Conservation (phyloP, 2,113 vertebrate genomes). For the Paramormyrops kingsleyae region DNA sequence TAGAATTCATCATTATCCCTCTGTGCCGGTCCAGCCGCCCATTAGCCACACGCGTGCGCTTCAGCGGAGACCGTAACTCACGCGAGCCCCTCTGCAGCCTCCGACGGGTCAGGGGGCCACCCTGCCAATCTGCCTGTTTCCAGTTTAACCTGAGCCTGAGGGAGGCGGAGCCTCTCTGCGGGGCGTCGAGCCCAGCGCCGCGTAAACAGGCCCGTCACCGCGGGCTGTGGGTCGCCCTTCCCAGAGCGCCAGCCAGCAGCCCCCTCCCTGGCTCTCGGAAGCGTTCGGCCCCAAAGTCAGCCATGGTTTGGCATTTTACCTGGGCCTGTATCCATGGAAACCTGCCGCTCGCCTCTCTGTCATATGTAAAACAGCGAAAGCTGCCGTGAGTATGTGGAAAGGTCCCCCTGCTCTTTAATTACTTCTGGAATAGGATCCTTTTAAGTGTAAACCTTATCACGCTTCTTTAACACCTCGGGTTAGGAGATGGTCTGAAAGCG, state of each 20-base stretch:
- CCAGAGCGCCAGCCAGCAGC: not conserved
- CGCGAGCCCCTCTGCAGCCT: not conserved
- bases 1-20: not conserved
- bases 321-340: constrained; percentile 29
- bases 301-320: constrained; percentile 11
- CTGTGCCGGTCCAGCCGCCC: not conserved
- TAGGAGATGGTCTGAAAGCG: not conserved
- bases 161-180: not conserved
- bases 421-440: not conserved
- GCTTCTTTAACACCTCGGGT: not conserved
- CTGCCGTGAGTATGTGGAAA: not conserved
- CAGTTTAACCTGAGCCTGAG: not conserved
- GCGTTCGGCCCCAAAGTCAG: not conserved
- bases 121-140: not conserved
- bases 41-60: not conserved
- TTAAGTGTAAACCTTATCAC: not conserved
- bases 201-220: not conserved
- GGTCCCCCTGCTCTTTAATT: not conserved
- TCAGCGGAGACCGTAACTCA: constrained; percentile 19
- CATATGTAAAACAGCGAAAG: not conserved
- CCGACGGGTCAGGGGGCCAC: not conserved
- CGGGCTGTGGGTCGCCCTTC: not conserved
- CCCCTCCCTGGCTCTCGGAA: not conserved
- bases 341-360: constrained; percentile 3
- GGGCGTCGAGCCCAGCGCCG: not conserved